Evolutionary conservation across 2,888 invertebrate genomes (phyloP).

Genomic region (Peribatodes rhomboidaria): DNA sequence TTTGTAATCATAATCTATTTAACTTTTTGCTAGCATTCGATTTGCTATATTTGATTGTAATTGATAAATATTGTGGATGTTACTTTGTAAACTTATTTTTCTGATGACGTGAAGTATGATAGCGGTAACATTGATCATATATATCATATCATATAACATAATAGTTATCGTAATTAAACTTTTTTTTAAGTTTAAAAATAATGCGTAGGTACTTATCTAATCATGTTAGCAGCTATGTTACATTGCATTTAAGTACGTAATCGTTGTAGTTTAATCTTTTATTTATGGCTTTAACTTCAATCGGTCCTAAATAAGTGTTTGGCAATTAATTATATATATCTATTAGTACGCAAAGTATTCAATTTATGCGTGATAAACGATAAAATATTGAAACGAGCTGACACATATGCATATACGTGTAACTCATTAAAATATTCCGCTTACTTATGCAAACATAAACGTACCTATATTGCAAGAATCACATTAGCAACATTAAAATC

Average conservation of each 20-base stretch:
- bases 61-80: constrained; percentile 25
- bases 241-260: too few species aligned
- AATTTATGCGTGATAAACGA: background rate
- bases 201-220: too few species aligned
- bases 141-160: too few species aligned
- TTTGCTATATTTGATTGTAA: constrained; percentile 35
- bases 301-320: background rate
- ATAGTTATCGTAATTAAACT: too few species aligned
- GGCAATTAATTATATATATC: constrained; percentile 9
- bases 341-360: constrained; percentile 9
- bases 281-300: background rate
- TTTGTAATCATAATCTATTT: constrained; percentile 66
- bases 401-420: constrained; percentile 29
- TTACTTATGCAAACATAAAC: constrained; percentile 54
- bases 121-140: too few species aligned
- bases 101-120: too few species aligned
- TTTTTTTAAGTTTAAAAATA: too few species aligned
- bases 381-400: constrained; percentile 22
- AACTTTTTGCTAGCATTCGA: constrained; percentile 50
- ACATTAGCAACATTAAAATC: constrained; percentile 83
- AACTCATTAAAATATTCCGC: constrained; percentile 44
- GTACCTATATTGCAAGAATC: constrained; percentile 78
- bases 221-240: too few species aligned
- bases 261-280: too few species aligned
- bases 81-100: constrained; percentile 1